Evolutionary conservation across 2,888 invertebrate genomes (phyloP).

Genomic region (Autographa pulchrina): DNA sequence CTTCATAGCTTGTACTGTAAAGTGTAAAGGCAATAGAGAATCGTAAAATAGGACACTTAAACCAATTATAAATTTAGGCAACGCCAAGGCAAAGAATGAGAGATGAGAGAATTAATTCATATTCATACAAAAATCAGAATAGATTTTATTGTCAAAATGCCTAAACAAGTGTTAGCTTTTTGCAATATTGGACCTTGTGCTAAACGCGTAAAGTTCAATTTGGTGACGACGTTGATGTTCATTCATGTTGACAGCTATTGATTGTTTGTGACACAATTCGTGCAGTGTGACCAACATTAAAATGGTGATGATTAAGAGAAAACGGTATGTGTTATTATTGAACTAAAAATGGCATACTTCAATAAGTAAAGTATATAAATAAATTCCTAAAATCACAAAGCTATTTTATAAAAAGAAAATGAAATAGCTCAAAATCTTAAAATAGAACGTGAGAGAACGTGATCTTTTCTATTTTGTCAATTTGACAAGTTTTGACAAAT

Average conservation of each 20-base stretch:
- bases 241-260: neutral
- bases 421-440: too few species aligned
- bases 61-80: neutral
- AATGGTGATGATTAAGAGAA: neutral
- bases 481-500: too few species aligned
- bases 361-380: too few species aligned
- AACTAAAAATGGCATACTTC: too few species aligned
- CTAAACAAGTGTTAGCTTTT: neutral
- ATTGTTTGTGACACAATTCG: neutral
- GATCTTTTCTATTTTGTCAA: too few species aligned
- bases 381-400: too few species aligned
- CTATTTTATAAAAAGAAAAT: too few species aligned
- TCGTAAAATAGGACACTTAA: neutral
- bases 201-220: neutral
- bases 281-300: neutral
- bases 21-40: neutral
- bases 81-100: neutral
- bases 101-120: neutral
- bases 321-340: too few species aligned
- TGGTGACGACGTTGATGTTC: neutral
- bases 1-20: neutral
- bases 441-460: too few species aligned
- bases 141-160: neutral
- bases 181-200: neutral
- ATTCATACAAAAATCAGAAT: neutral